These are phyloP conservation scores for Mayetiola destructor DNA, from an alignment of 2,888 invertebrate genomes.

Conservation along the genomic window DNA sequence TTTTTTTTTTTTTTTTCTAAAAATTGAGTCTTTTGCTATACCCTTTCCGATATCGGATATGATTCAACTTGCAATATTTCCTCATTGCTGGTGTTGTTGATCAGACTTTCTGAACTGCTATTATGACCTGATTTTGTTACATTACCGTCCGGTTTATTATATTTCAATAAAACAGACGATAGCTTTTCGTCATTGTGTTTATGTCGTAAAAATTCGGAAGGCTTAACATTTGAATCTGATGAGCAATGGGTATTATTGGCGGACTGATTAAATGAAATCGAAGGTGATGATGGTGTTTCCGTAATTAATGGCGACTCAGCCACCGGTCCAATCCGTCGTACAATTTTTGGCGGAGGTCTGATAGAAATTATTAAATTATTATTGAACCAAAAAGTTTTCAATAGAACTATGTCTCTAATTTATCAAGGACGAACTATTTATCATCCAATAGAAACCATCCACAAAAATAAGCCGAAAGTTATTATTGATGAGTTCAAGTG, in stretches of 20 bases:
- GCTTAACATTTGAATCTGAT: conserved; percentile 34
- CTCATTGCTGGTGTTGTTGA: conserved; percentile 23
- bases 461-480: no score
- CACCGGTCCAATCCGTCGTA: conserved; percentile 42
- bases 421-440: no score
- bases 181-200: conserved; percentile 21
- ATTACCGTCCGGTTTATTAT: conserved; percentile 25
- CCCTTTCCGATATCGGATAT: conserved; percentile 32
- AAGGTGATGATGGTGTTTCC: conserved; percentile 6
- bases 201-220: conserved; percentile 34
- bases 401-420: no score
- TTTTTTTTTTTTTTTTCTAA: neutral
- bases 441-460: no score
- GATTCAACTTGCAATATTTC: conserved; percentile 27
- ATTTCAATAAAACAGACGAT: neutral
- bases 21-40: conserved; percentile 17
- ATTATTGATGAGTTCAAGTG: no score
- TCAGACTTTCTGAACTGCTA: conserved; percentile 18
- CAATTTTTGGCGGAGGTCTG: conserved; percentile 50
- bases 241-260: conserved; percentile 34
- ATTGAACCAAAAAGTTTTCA: neutral
- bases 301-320: conserved; percentile 33
- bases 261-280: conserved; percentile 25
- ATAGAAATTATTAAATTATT: conserved; percentile 13
- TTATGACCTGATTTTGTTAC: conserved; percentile 24